Evolutionary conservation across 2,113 vertebrate genomes (phyloP), one percentile per base, ranked within the genome.

Genomic region (Rhegmatorhina hoffmannsi): DNA sequence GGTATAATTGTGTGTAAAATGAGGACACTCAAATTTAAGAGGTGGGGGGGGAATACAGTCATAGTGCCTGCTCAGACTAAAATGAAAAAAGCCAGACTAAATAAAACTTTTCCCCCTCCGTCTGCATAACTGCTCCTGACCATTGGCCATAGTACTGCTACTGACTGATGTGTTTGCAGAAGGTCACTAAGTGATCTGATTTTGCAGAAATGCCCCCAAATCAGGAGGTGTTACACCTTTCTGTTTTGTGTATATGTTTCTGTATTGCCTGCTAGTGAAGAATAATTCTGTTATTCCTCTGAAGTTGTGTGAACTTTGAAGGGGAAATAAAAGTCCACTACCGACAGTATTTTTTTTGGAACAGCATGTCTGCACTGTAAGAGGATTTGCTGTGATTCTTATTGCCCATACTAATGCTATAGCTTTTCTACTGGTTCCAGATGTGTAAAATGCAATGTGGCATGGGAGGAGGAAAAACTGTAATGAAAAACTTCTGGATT

Each of bases 401-500:
- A 84, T 55, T 95, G 86, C 44, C 74, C 43, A 16, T 44, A 40
- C 63, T 90, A 67, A 79, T 92, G 38, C 23, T 72, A 31, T 80
- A 55, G 69, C n/a, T 78, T 89, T 90, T 95, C 56, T 79, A 95
- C 85, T 79, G 49, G 14, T 92, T 84, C 76, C 91, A 93, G 73
- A 87, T 88, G 86, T 87, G 46, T 64, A 90, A 90, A 92, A 75
- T 67, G 34, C 58, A 70, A 49, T 72, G 59, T 46, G 29, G 43
- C 21, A 29, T 80, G 28, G 62, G 50, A 75, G 26, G 34, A 84
- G 62, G 55, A 33, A 92, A 67, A 86, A 38, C 17, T 34, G 4
- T 94, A 94, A 94, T 90, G 84, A 49, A 77, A 95, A 95, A 83
- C 87, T 92, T 89, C 40, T 84, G 80, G 19, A 70, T 86, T 92